These are phyloP conservation scores for Rutilus rutilus DNA, from an alignment of 2,113 vertebrate species.

Conservation along the genomic window DNA sequence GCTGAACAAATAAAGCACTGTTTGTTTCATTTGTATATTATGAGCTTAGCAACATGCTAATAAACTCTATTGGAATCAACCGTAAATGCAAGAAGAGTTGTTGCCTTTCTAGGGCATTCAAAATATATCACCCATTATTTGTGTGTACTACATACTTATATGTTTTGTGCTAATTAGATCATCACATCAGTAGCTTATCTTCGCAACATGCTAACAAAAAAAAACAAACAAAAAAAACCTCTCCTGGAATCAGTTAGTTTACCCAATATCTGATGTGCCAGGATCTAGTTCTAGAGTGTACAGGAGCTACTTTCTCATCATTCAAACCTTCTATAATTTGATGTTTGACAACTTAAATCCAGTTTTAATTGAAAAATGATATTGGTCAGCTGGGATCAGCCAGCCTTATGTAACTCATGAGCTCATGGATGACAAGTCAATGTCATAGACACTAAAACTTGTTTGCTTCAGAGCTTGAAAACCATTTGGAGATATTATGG, in stretches of 20 bases:
- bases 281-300: not conserved
- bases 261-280: not conserved
- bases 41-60: not conserved
- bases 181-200: not conserved
- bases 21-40: not conserved
- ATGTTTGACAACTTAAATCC: conserved; percentile 1
- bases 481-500: conserved; percentile 65
- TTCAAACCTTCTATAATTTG: conserved; percentile 3
- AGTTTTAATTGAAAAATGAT: conserved; percentile 5
- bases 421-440: conserved; percentile 35
- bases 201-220: not conserved
- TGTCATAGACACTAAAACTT: conserved; percentile 58
- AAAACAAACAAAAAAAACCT: no score
- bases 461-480: conserved; percentile 61
- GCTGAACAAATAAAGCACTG: no score
- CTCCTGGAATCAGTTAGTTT: not conserved
- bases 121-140: not conserved
- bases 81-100: not conserved
- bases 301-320: not conserved
- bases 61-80: not conserved
- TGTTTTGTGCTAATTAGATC: not conserved
- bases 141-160: not conserved
- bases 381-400: not conserved
- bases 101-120: not conserved
- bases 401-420: conserved; percentile 30